Percentiles rank a stretch among this genome's conserved stretches.
Evolutionary conservation across 2,888 invertebrate species (phyloP).

Genomic region (Temnothorax rugatulus): DNA sequence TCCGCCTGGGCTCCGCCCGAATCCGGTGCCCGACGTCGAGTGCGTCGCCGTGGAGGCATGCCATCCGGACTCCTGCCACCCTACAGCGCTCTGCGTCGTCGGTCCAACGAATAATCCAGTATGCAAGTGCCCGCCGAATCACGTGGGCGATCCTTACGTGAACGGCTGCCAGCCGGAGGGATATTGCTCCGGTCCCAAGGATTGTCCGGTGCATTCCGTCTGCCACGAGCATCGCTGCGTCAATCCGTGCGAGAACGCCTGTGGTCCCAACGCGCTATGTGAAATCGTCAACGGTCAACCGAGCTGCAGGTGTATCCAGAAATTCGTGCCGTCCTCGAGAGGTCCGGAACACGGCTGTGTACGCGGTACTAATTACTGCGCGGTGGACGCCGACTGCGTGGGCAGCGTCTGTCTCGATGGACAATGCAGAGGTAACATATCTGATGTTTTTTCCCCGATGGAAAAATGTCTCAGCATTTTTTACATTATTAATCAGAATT

Average conservation of each 20-base stretch:
- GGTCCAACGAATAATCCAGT: conserved; percentile 89
- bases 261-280: conserved; percentile 94
- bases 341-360: conserved; percentile 91
- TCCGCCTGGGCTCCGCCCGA: conserved; percentile 93
- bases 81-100: conserved; percentile 92
- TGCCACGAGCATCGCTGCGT: conserved; percentile 91
- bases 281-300: conserved; percentile 92
- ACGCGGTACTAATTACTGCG: conserved; percentile 90
- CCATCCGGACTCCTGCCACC: conserved; percentile 93
- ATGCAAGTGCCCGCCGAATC: conserved; percentile 93
- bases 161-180: conserved; percentile 93
- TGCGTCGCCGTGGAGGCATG: conserved; percentile 92
- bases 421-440: conserved; percentile 90
- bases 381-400: conserved; percentile 91
- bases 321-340: conserved; percentile 91
- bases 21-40: conserved; percentile 94
- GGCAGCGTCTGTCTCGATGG: conserved; percentile 93
- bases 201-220: conserved; percentile 92
- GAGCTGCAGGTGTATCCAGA: conserved; percentile 92
- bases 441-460: not conserved
- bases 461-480: too few relatives aligned
- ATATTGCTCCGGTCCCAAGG: conserved; percentile 91
- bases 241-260: conserved; percentile 94
- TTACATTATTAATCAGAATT: too few relatives aligned
- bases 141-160: conserved; percentile 91